Evolutionary conservation across 2,888 invertebrate genomes (phyloP).

Genomic region (Atrina japonica): DNA sequence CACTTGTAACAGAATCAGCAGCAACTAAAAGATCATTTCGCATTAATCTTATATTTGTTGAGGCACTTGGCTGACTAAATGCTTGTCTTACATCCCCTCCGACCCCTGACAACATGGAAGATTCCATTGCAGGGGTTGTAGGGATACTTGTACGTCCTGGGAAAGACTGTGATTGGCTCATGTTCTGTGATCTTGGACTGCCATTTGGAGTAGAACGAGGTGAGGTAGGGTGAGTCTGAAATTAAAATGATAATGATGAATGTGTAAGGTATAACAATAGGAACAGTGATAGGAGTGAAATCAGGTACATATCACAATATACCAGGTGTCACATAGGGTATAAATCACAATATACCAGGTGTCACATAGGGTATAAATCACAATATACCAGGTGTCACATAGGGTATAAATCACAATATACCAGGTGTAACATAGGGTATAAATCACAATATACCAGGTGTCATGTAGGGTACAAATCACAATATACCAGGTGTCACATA

Average conservation of each 20-base stretch:
- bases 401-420: too few species aligned
- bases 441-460: too few species aligned
- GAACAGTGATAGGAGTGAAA: too few species aligned
- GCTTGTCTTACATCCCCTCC: constrained; percentile 82
- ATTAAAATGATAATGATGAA: constrained; percentile 12
- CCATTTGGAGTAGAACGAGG: constrained; percentile 76
- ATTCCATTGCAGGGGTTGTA: constrained; percentile 62
- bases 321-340: too few species aligned
- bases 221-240: constrained; percentile 77
- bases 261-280: neutral
- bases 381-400: too few species aligned
- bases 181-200: constrained; percentile 54
- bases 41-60: constrained; percentile 67
- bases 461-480: too few species aligned
- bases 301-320: too few species aligned
- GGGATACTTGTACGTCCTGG: constrained; percentile 49
- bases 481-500: too few species aligned
- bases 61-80: constrained; percentile 72
- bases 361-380: too few species aligned
- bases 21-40: constrained; percentile 93
- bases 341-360: too few species aligned
- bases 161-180: constrained; percentile 50
- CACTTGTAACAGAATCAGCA: constrained; percentile 98
- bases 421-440: too few species aligned
- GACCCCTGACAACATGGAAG: constrained; percentile 72